Conservation (phyloP, 2,888 invertebrate species). For the Pterobdella sp. region DNA sequence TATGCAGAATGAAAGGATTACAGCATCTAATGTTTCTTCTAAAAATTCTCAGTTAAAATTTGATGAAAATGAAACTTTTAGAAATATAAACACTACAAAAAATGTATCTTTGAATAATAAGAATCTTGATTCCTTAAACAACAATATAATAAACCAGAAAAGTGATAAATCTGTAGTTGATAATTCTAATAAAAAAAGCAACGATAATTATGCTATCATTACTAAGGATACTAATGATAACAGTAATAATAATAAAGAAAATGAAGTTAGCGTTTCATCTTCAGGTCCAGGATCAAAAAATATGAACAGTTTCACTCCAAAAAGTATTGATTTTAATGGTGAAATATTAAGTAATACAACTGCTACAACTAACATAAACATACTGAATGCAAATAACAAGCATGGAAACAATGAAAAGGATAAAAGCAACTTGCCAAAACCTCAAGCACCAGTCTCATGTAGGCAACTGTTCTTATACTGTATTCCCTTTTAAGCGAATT, state of each 20-base stretch:
- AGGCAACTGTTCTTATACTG: too few species aligned
- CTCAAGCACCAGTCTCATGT: too few species aligned
- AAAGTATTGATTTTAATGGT: not conserved
- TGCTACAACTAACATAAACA: not conserved
- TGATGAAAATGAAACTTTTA: too few species aligned
- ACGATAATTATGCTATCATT: not conserved
- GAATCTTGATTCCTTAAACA: too few species aligned
- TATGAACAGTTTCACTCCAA: not conserved
- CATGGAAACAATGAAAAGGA: not conserved
- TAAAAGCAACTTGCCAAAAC: not conserved
- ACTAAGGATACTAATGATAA: not conserved
- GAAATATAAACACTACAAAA: too few species aligned
- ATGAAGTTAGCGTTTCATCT: not conserved
- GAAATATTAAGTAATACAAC: not conserved
- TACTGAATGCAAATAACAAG: not conserved
- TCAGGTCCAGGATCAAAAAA: not conserved
- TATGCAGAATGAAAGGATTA: not conserved
- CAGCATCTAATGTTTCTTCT: too few species aligned
- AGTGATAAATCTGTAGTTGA: not conserved
- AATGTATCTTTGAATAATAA: too few species aligned
- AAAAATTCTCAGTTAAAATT: too few species aligned
- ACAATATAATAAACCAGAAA: not conserved
- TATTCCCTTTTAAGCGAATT: too few species aligned
- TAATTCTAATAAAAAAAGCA: not conserved
- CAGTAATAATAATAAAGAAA: not conserved